Percentiles rank a stretch among this genome's conserved stretches.
phyloP scores from a whole-genome alignment of 1,140 invertebrate genomes.

The Chrysopa pallens region DNA sequence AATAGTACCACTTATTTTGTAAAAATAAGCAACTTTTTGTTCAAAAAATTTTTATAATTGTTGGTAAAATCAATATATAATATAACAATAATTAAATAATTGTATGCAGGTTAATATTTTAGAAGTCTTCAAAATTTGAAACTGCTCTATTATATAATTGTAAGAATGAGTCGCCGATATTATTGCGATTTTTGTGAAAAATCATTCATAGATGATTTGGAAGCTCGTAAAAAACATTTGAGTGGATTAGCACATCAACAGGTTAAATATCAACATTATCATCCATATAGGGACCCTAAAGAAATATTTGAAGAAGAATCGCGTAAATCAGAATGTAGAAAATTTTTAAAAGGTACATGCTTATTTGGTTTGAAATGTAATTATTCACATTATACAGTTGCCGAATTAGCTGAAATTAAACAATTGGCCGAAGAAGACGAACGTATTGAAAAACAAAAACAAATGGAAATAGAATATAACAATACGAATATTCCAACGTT shows the following conservation, averaged over 20 bases:
- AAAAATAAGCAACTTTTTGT: too few species aligned
- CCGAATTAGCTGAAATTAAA: constrained; percentile 32
- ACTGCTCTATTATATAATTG: too few species aligned
- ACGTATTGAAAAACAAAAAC: constrained; percentile 11
- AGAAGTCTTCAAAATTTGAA: too few species aligned
- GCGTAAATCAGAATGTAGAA: constrained; percentile 35
- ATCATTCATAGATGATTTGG: constrained; percentile 38
- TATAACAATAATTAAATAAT: too few species aligned
- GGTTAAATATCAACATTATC: constrained; percentile 38
- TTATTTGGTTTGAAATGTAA: constrained; percentile 38
- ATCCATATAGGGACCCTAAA: constrained; percentile 37
- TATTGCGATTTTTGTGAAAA: constrained; percentile 53
- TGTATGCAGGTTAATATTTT: too few species aligned
- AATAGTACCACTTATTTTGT: too few species aligned
- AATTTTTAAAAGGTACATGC: constrained; percentile 35
- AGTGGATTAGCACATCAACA: constrained; percentile 38
- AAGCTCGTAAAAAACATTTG: constrained; percentile 43
- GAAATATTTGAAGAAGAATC: constrained; percentile 37
- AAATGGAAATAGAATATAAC: constrained; percentile 2
- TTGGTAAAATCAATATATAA: too few species aligned
- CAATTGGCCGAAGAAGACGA: constrained; percentile 23
- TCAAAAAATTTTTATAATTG: too few species aligned
- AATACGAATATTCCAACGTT: constrained; percentile 19
- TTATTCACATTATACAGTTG: constrained; percentile 39
- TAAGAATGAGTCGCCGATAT: constrained; percentile 39